Evolutionary conservation across 1,140 invertebrate species (phyloP).

Genomic region (Cataglyphis hispanica): DNA sequence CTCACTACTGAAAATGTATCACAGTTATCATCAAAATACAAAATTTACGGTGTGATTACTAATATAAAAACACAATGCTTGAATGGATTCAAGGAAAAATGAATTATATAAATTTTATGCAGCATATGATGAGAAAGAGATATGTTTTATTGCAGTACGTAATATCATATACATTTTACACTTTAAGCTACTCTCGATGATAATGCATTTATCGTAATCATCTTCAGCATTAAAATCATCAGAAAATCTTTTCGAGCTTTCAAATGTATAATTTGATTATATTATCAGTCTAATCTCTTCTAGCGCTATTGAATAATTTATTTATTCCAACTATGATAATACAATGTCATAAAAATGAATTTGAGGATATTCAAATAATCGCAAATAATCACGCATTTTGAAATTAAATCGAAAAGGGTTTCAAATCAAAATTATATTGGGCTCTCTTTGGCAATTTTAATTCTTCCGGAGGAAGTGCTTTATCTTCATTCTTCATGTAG

Average conservation of each 20-base stretch:
- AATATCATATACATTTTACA: neutral
- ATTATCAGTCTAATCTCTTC: neutral
- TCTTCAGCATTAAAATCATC: neutral
- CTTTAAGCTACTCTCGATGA: neutral
- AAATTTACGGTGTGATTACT: neutral
- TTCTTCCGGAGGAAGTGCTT: slow-evolving; percentile 28
- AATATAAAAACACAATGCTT: neutral
- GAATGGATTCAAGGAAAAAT: neutral
- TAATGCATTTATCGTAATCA: neutral
- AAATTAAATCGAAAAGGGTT: neutral
- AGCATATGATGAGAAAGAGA: neutral
- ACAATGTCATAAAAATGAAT: neutral
- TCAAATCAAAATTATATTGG: neutral
- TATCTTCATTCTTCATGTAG: slow-evolving; percentile 2
- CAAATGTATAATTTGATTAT: neutral
- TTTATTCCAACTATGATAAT: neutral
- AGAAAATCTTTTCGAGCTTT: neutral
- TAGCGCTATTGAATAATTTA: neutral
- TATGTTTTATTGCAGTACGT: neutral
- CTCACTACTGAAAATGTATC: neutral
- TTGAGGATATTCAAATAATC: neutral
- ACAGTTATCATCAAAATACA: neutral
- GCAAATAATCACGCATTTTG: neutral
- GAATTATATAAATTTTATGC: neutral
- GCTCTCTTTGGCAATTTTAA: neutral